These are phyloP conservation scores for Ophioninae sp. DNA, from an alignment of 2,888 invertebrate species.

Conservation along the genomic window DNA sequence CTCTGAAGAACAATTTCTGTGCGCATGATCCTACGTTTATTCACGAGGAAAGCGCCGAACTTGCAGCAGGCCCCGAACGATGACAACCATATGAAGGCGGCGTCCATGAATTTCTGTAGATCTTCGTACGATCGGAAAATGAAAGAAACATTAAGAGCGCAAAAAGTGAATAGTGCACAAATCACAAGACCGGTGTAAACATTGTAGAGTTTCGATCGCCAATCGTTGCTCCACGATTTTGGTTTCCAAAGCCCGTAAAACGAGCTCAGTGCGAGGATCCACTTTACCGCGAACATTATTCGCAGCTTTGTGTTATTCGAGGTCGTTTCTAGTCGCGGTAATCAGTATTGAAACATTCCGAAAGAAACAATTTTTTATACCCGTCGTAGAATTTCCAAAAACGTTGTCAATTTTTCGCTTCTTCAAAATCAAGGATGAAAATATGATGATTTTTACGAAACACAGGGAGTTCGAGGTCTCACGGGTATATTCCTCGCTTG, in stretches of 20 bases:
- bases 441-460: too few species aligned
- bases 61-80: not conserved
- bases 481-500: too few species aligned
- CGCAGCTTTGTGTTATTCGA: not conserved
- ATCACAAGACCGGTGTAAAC: not conserved
- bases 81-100: not conserved
- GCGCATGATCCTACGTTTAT: not conserved
- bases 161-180: not conserved
- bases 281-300: not conserved
- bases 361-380: too few species aligned
- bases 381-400: too few species aligned
- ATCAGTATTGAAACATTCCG: too few species aligned
- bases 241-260: constrained; percentile 44
- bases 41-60: not conserved
- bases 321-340: not conserved
- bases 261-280: not conserved
- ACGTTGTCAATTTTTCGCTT: too few species aligned
- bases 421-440: too few species aligned
- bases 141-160: not conserved
- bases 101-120: not conserved
- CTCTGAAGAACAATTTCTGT: not conserved
- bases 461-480: too few species aligned
- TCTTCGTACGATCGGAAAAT: not conserved
- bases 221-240: not conserved
- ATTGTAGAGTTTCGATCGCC: constrained; percentile 9